A percentile compares a stretch with the other conserved stretches of the same genome.
These are phyloP conservation scores for Luperina testacea DNA, from an alignment of 2,888 invertebrate genomes.

Conservation along the genomic window DNA sequence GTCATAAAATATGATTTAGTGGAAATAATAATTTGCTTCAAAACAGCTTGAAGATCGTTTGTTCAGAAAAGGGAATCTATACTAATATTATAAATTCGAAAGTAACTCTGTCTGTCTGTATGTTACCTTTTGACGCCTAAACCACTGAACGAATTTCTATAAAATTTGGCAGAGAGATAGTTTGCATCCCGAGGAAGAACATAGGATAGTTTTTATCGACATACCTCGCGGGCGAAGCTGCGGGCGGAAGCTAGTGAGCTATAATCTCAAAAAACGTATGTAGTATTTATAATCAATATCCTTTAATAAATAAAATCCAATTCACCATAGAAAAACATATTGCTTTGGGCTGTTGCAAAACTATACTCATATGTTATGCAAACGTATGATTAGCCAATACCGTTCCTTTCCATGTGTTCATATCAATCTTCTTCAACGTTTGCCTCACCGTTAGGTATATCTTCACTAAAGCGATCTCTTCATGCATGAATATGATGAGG, in stretches of 20 bases:
- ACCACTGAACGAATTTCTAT: no score
- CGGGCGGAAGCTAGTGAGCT: no score
- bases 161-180: no score
- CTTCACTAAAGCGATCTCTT: constrained; percentile 22
- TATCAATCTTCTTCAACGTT: constrained; percentile 36
- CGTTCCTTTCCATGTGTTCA: constrained; percentile 41
- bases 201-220: no score
- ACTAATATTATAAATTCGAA: no score
- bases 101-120: no score
- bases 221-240: no score
- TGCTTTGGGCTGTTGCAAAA: no score
- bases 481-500: constrained; percentile 10
- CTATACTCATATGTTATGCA: background rate
- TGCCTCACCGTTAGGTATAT: constrained; percentile 37
- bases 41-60: background rate
- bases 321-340: background rate
- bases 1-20: background rate
- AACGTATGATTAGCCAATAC: constrained; percentile 33
- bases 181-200: no score
- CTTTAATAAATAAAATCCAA: constrained; percentile 1
- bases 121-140: no score
- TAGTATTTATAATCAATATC: background rate
- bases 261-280: background rate
- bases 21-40: background rate
- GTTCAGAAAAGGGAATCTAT: background rate